phyloP scores from a whole-genome alignment of 2,113 vertebrate genomes.

The Sakesphorus luctuosus region DNA sequence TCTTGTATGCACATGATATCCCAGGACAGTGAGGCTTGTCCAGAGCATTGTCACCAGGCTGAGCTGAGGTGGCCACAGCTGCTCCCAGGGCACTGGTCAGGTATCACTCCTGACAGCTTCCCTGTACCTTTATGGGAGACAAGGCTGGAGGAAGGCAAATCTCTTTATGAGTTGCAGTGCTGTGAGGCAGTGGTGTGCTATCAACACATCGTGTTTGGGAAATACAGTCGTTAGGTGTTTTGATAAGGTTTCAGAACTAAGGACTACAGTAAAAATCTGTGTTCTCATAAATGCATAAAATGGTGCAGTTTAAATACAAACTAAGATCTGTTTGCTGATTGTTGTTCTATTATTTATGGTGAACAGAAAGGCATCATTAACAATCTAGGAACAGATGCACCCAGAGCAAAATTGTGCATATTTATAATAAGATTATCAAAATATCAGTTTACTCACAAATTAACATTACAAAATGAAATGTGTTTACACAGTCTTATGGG shows the following conservation, averaged over 20 bases:
- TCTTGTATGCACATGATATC: rapidly evolving
- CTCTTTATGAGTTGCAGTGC: neutral
- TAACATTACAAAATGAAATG: neutral
- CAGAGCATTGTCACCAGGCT: neutral
- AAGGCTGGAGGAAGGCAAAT: neutral
- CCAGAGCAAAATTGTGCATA: neutral
- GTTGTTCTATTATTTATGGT: constrained; percentile 7
- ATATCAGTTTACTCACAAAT: constrained; percentile 14
- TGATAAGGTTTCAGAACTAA: neutral
- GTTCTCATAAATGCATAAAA: neutral
- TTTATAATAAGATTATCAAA: constrained; percentile 15
- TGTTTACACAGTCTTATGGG: neutral
- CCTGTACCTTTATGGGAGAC: neutral
- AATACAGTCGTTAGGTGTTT: neutral
- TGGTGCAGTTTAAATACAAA: neutral
- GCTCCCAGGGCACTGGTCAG: neutral
- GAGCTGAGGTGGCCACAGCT: neutral
- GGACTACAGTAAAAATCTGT: neutral
- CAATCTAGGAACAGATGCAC: neutral
- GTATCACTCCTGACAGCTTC: neutral
- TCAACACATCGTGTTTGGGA: neutral
- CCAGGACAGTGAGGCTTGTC: neutral
- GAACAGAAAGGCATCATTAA: constrained; percentile 14
- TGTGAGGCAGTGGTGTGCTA: neutral
- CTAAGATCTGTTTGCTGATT: neutral